Evolutionary conservation across 1,140 invertebrate genomes (phyloP).

Genomic region (Agraylea sexmaculata): DNA sequence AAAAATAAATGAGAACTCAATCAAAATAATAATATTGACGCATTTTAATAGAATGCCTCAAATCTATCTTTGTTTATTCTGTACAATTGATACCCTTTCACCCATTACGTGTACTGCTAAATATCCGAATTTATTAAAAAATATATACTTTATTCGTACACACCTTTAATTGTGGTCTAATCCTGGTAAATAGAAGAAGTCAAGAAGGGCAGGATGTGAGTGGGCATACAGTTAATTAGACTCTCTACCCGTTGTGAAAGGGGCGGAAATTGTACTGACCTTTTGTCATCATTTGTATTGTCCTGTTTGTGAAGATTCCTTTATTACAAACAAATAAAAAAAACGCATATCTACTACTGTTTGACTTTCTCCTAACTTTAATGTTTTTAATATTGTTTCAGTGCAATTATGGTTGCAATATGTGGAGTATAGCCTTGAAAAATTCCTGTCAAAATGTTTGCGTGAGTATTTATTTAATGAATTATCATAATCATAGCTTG

Average conservation of each 20-base stretch:
- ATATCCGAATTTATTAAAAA: too few species aligned
- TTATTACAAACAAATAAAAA: neutral
- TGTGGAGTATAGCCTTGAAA: constrained; percentile 54
- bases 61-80: too few species aligned
- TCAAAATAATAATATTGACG: too few species aligned
- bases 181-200: too few species aligned
- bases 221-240: neutral
- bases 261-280: neutral
- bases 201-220: neutral
- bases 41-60: too few species aligned
- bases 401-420: constrained; percentile 54
- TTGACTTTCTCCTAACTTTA: neutral
- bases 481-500: neutral
- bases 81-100: too few species aligned
- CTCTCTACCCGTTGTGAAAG: neutral
- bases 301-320: neutral
- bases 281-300: neutral
- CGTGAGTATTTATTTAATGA: constrained; percentile 44
- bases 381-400: constrained; percentile 34
- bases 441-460: constrained; percentile 56
- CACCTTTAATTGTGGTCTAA: too few species aligned
- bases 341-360: neutral
- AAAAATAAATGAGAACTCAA: too few species aligned
- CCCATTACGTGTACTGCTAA: too few species aligned
- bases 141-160: too few species aligned